Evolutionary conservation across 2,888 invertebrate genomes (phyloP).

Genomic region (Ceriagrion tenellum): DNA sequence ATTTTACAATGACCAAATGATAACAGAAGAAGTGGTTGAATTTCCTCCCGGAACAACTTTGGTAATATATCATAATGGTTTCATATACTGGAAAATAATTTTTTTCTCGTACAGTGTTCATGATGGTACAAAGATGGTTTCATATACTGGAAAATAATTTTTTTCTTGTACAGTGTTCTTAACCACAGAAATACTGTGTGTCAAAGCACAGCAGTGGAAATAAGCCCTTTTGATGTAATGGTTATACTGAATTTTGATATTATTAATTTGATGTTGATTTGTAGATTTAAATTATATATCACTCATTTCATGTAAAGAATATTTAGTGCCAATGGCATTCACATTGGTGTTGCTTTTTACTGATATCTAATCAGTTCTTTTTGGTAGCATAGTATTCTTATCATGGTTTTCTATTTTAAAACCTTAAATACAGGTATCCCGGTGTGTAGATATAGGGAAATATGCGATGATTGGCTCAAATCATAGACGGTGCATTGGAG

Average conservation of each 20-base stretch:
- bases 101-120: no score
- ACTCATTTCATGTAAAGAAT: not conserved
- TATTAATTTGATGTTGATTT: no score
- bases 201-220: no score
- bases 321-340: not conserved
- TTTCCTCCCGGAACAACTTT: constrained; percentile 88
- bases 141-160: not conserved
- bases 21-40: constrained; percentile 87
- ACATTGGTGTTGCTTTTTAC: not conserved
- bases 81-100: not conserved
- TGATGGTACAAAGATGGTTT: no score
- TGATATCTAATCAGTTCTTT: not conserved
- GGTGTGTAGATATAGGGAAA: constrained; percentile 93
- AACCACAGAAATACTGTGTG: no score
- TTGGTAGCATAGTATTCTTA: not conserved
- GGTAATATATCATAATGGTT: constrained; percentile 75
- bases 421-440: constrained; percentile 78
- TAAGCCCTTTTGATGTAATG: no score
- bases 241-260: no score
- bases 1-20: constrained; percentile 89
- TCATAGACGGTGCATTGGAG: constrained; percentile 86
- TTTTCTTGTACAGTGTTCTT: no score
- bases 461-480: constrained; percentile 89
- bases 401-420: not conserved
- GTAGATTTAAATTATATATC: no score